These are phyloP conservation scores for Anniella stebbinsi DNA, from an alignment of 2,797 vertebrate genomes.

Conservation along the genomic window DNA sequence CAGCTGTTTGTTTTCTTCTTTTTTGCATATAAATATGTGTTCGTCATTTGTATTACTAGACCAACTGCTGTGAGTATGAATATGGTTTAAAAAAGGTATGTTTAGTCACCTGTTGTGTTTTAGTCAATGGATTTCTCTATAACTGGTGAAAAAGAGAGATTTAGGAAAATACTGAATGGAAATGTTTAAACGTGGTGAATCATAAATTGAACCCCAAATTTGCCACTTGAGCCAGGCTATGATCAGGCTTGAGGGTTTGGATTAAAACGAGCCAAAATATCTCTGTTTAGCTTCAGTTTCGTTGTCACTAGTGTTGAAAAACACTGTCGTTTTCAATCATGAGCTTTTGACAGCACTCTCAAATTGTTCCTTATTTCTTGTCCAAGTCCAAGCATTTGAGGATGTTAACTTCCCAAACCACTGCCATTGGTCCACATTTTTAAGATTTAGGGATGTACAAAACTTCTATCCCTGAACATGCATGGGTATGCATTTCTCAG, in stretches of 20 bases:
- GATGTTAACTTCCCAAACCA: not conserved
- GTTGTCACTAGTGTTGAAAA: not conserved
- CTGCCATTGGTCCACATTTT: not conserved
- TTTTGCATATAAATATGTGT: conserved; percentile 17
- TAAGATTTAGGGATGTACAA: too few species aligned
- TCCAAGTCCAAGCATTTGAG: not conserved
- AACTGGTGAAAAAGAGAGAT: not conserved
- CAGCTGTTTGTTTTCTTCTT: conserved; percentile 1
- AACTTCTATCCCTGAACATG: too few species aligned
- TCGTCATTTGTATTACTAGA: not conserved
- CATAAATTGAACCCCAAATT: not conserved
- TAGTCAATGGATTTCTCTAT: not conserved
- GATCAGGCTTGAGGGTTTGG: not conserved
- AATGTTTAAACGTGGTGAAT: not conserved
- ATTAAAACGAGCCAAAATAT: not conserved
- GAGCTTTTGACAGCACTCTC: not conserved
- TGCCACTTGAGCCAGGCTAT: not conserved
- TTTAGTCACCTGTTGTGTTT: not conserved
- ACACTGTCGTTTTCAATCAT: not conserved
- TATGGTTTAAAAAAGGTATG: not conserved
- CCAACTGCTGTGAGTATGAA: not conserved
- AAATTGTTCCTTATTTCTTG: not conserved
- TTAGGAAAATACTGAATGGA: not conserved
- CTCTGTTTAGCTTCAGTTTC: not conserved
- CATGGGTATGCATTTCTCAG: too few species aligned